Percentiles rank a stretch among this genome's conserved stretches.
Conservation (phyloP, 2,113 vertebrate genomes). For the Muntiacus muntjak region DNA sequence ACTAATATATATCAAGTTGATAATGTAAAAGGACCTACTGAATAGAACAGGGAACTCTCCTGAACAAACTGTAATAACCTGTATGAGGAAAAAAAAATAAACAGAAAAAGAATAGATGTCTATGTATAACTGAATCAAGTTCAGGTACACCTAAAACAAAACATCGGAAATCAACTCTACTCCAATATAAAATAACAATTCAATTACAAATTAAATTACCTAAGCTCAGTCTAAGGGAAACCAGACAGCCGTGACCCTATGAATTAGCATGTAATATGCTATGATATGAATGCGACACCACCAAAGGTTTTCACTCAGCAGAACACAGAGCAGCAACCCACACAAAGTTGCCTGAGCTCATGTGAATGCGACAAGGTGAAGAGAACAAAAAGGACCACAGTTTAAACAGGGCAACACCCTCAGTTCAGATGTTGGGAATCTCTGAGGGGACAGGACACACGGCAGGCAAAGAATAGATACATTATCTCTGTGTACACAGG, state of each 20-base stretch:
- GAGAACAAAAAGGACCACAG: not conserved
- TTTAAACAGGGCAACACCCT: not conserved
- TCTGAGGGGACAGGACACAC: rapidly evolving
- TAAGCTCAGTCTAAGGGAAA: not conserved
- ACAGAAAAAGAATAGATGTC: not conserved
- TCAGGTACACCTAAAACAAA: not conserved
- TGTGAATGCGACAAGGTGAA: not conserved
- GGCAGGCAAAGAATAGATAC: not conserved
- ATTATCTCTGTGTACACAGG: not conserved
- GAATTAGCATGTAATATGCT: not conserved
- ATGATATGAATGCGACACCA: not conserved
- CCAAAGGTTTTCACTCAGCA: not conserved
- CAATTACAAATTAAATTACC: not conserved
- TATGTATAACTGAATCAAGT: not conserved
- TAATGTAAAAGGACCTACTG: not conserved
- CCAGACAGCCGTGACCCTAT: not conserved
- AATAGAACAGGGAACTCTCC: not conserved
- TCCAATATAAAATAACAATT: not conserved
- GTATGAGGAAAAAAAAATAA: not conserved
- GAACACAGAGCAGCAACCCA: not conserved
- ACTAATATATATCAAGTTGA: not conserved
- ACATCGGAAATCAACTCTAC: not conserved
- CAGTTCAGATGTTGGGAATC: not conserved
- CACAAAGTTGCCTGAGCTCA: not conserved
- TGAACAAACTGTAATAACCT: not conserved